These are phyloP conservation scores for Trachelus tabidus DNA, from an alignment of 2,888 invertebrate genomes.

Conservation along the genomic window DNA sequence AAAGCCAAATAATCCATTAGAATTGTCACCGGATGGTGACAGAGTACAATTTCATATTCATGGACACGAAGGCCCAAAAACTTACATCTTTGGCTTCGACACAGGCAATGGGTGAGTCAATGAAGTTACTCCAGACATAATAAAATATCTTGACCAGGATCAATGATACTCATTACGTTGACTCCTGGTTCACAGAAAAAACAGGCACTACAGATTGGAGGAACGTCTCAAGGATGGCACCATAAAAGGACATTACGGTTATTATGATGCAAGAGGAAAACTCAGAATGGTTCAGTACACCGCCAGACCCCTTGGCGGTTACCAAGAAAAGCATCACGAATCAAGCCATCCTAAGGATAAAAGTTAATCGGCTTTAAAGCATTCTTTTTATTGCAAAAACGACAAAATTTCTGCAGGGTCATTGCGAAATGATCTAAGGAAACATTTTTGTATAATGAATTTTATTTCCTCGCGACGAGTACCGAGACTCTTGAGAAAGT, in stretches of 20 bases:
- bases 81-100: conserved; percentile 86
- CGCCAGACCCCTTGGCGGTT: conserved; percentile 78
- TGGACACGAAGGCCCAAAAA: conserved; percentile 84
- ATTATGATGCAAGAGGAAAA: conserved; percentile 81
- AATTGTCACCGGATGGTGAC: conserved; percentile 58
- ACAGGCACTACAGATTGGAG: conserved; percentile 84
- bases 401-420: not conserved
- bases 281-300: conserved; percentile 81
- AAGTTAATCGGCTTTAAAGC: not conserved
- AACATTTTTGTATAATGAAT: not conserved
- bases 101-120: conserved; percentile 82
- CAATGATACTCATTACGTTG: conserved; percentile 5
- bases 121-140: not conserved
- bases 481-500: not conserved
- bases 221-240: conserved; percentile 81
- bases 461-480: not conserved
- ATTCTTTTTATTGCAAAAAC: not conserved
- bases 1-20: conserved; percentile 10
- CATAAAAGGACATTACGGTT: conserved; percentile 85
- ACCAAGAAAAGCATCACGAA: conserved; percentile 67
- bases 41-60: conserved; percentile 83
- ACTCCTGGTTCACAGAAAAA: conserved; percentile 71
- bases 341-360: conserved; percentile 15
- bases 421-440: not conserved
- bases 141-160: conserved; percentile 1